phyloP scores from a whole-genome alignment of 2,797 vertebrate species.

The Enteromius fasciolatus region DNA sequence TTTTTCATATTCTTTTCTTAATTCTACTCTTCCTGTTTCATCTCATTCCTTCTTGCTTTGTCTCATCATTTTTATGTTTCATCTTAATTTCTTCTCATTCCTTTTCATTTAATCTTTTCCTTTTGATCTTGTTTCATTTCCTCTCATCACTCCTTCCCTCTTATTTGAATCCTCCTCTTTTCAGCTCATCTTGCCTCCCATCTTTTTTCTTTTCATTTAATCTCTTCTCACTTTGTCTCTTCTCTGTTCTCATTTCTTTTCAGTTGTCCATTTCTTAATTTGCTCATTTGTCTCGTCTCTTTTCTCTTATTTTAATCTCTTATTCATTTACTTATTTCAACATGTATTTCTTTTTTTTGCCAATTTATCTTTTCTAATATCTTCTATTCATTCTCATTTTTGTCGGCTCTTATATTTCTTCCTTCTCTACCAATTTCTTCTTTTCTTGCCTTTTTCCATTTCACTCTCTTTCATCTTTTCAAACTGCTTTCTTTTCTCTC shows the following conservation, averaged over 20 bases:
- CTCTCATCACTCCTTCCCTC: background rate
- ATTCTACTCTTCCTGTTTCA: slow-evolving; percentile 23
- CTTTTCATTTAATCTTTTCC: background rate
- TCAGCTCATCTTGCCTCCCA: background rate
- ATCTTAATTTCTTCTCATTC: background rate
- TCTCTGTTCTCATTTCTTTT: background rate
- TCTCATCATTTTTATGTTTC: background rate
- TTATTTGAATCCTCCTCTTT: slow-evolving; percentile 53
- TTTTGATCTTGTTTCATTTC: background rate
- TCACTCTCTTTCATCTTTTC: background rate
- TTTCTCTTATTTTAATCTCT: background rate
- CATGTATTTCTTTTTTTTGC: background rate
- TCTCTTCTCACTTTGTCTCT: slow-evolving; percentile 78
- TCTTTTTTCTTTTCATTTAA: background rate
- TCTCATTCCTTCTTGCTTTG: background rate
- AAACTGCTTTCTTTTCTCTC: slow-evolving; percentile 37
- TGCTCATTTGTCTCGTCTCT: background rate
- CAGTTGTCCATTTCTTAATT: background rate
- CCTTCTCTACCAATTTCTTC: background rate
- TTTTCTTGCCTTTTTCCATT: background rate
- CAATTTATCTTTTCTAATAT: background rate
- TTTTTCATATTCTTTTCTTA: background rate
- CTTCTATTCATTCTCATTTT: background rate
- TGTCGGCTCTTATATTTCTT: background rate
- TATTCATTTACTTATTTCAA: background rate